Evolutionary conservation across 2,888 invertebrate genomes (phyloP).

Genomic region (Thymelicus sylvestris): DNA sequence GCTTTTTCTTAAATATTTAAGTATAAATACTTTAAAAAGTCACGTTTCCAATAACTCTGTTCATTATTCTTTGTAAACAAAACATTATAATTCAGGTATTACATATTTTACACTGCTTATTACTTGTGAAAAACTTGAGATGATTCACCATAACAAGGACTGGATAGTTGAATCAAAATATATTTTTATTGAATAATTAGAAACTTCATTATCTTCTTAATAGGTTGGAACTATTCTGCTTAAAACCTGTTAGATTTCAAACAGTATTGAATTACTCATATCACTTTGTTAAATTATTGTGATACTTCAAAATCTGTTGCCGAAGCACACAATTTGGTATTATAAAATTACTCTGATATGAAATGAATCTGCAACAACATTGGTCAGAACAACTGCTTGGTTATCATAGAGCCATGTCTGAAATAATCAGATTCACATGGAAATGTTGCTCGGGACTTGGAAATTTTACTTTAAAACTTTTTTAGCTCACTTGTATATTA

Average conservation of each 20-base stretch:
- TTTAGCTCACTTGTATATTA: background rate
- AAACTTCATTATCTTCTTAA: background rate
- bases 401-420: background rate
- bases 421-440: background rate
- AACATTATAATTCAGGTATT: background rate
- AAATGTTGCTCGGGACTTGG: background rate
- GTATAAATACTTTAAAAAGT: background rate
- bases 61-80: background rate
- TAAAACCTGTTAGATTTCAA: background rate
- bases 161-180: background rate
- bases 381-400: background rate
- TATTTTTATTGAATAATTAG: background rate
- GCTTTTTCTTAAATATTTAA: constrained; percentile 10
- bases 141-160: background rate
- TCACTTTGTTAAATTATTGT: too few relatives aligned
- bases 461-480: background rate
- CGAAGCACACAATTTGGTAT: background rate
- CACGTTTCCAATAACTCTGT: constrained; percentile 10
- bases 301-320: background rate
- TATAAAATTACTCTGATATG: background rate
- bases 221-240: too few relatives aligned
- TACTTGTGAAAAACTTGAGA: background rate
- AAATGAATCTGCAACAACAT: background rate
- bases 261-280: background rate
- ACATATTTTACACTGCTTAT: background rate